phyloP scores from a whole-genome alignment of 2,113 vertebrate genomes.

The Plestiodon gilberti region DNA sequence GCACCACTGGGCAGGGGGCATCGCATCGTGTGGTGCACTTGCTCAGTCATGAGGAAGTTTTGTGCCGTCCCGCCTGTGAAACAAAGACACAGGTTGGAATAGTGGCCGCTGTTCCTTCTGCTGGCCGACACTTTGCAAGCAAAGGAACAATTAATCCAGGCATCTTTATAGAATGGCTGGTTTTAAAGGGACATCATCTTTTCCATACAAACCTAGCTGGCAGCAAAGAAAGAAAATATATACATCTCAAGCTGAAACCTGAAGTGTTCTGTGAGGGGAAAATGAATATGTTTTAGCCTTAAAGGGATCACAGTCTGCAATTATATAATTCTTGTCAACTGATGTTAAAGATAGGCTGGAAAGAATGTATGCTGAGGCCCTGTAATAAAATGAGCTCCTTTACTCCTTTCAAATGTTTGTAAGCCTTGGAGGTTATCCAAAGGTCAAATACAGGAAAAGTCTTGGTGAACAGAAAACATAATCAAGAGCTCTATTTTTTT shows the following conservation, averaged over 20 bases:
- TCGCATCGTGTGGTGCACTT: too few species aligned
- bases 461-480: slow-evolving; percentile 79
- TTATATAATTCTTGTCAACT: slow-evolving; percentile 94
- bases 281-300: slow-evolving; percentile 80
- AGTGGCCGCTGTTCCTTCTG: slow-evolving; percentile 29
- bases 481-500: slow-evolving; percentile 74
- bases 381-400: slow-evolving; percentile 83
- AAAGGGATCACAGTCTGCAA: slow-evolving; percentile 91
- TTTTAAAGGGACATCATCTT: slow-evolving; percentile 54
- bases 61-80: too few species aligned
- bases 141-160: slow-evolving; percentile 55
- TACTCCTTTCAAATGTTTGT: slow-evolving; percentile 82
- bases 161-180: slow-evolving; percentile 40
- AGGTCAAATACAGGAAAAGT: slow-evolving; percentile 85
- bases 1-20: too few species aligned
- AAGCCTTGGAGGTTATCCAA: slow-evolving; percentile 81
- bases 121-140: slow-evolving; percentile 67
- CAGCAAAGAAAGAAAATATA: slow-evolving; percentile 20
- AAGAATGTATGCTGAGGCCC: slow-evolving; percentile 83
- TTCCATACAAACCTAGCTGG: slow-evolving; percentile 57
- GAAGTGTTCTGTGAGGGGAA: slow-evolving; percentile 88
- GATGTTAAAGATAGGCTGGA: slow-evolving; percentile 85
- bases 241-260: slow-evolving; percentile 69
- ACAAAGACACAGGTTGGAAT: too few species aligned
- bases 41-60: too few species aligned